phyloP scores from a whole-genome alignment of 2,113 vertebrate species.

The Poicephalus gulielmi region DNA sequence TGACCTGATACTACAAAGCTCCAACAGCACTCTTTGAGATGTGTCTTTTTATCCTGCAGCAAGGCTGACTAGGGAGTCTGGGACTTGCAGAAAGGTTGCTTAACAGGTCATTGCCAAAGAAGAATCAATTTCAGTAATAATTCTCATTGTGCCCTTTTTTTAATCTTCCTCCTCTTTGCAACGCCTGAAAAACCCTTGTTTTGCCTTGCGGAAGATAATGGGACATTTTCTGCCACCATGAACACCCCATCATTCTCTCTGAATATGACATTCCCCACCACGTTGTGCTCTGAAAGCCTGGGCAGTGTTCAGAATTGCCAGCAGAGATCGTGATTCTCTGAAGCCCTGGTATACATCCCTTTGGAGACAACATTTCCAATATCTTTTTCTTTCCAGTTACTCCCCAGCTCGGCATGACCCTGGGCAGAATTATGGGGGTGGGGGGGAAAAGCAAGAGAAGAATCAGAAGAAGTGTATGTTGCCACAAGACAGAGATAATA shows the following conservation, averaged over 20 bases:
- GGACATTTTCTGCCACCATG: neutral
- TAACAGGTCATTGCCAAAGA: neutral
- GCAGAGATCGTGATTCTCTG: neutral
- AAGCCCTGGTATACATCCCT: neutral
- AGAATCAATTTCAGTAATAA: neutral
- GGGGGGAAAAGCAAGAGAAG: neutral
- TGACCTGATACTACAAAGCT: neutral
- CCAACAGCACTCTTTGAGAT: neutral
- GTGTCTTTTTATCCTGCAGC: neutral
- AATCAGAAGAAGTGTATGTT: accelerated
- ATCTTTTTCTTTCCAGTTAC: neutral
- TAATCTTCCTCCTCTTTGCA: neutral
- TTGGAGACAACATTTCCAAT: neutral
- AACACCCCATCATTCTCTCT: accelerated
- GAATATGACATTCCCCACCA: neutral
- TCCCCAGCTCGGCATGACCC: neutral
- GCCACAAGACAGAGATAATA: neutral
- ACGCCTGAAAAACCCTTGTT: neutral
- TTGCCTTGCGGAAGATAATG: neutral
- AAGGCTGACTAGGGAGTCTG: neutral
- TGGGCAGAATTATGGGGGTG: neutral
- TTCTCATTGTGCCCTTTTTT: neutral
- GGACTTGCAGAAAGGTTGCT: neutral
- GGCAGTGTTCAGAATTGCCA: neutral
- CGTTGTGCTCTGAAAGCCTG: neutral